Conservation (phyloP, 2,797 vertebrate species). For the Cephalopachus bancanus region DNA sequence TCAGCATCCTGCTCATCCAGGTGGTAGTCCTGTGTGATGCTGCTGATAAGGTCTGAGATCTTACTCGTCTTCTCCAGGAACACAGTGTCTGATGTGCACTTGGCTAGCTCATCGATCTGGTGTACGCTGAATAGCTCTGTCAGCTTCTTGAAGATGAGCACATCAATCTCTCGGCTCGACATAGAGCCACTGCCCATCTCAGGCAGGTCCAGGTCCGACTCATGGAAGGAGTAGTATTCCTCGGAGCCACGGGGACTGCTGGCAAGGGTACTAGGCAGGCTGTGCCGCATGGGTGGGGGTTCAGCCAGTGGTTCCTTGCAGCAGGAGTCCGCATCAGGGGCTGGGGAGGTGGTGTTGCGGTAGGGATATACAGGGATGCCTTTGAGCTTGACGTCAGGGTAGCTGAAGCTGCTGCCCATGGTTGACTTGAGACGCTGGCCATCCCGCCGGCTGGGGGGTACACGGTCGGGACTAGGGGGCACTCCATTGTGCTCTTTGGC, state of each 20-base stretch:
- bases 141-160: slow-evolving; percentile 98
- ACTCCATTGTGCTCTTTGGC: slow-evolving; percentile 89
- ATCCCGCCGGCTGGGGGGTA: slow-evolving; percentile 88
- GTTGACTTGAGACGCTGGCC: slow-evolving; percentile 88
- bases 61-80: slow-evolving; percentile 99
- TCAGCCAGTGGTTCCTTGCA: slow-evolving; percentile 85
- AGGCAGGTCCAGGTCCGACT: slow-evolving; percentile 93
- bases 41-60: slow-evolving; percentile 99
- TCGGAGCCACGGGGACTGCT: slow-evolving; percentile 89
- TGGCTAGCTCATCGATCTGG: slow-evolving; percentile 99
- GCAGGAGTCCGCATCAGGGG: slow-evolving; percentile 85
- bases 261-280: slow-evolving; percentile 85
- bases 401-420: slow-evolving; percentile 96
- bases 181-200: slow-evolving; percentile 95
- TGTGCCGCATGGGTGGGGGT: slow-evolving; percentile 86
- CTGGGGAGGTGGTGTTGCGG: slow-evolving; percentile 81
- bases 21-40: slow-evolving; percentile 98
- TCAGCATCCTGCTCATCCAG: slow-evolving; percentile 98
- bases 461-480: slow-evolving; percentile 88
- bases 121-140: slow-evolving; percentile 98
- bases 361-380: slow-evolving; percentile 93
- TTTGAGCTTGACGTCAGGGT: slow-evolving; percentile 94
- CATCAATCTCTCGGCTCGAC: slow-evolving; percentile 96
- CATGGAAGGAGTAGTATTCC: slow-evolving; percentile 94
- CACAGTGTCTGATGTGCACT: slow-evolving; percentile 97